Conservation (phyloP, 2,888 invertebrate species). For the Aleiodes leptofemur region DNA sequence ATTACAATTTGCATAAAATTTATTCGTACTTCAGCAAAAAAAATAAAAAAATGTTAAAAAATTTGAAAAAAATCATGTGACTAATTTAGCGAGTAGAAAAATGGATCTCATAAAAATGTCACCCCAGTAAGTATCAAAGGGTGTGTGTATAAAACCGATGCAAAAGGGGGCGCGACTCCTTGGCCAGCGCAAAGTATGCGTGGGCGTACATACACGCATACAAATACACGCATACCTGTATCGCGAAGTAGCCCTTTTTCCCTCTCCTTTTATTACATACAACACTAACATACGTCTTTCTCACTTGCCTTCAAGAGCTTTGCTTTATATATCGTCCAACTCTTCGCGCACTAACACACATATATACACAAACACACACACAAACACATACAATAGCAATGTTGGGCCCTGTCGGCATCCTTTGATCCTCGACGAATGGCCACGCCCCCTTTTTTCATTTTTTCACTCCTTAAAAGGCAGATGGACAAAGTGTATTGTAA, state of each 20-base stretch:
- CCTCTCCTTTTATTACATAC: slow-evolving; percentile 14
- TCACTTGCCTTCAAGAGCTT: slow-evolving; percentile 36
- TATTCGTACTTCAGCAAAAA: too few relatives aligned
- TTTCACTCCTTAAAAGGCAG: slow-evolving; percentile 76
- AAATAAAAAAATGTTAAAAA: too few relatives aligned
- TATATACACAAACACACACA: slow-evolving; percentile 37
- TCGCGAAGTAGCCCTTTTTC: slow-evolving; percentile 43
- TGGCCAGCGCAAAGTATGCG: slow-evolving; percentile 7
- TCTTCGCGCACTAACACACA: slow-evolving; percentile 42
- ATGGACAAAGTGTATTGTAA: slow-evolving; percentile 76
- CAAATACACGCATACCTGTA: slow-evolving; percentile 44
- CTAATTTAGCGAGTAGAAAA: too few relatives aligned
- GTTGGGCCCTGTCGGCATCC: slow-evolving; percentile 65
- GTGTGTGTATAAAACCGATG: slow-evolving; percentile 39
- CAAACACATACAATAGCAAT: slow-evolving; percentile 40
- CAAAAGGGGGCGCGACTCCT: slow-evolving; percentile 72
- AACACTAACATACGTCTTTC: background rate
- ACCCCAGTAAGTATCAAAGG: background rate
- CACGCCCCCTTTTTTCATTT: slow-evolving; percentile 75
- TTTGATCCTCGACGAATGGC: slow-evolving; percentile 71
- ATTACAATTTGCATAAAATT: too few relatives aligned
- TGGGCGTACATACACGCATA: slow-evolving; percentile 22
- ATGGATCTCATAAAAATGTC: slow-evolving; percentile 12
- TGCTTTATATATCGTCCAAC: slow-evolving; percentile 56
- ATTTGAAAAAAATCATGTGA: too few relatives aligned